A percentile compares a stretch with the other conserved stretches of the same genome.
Conservation (phyloP, 2,113 vertebrate genomes). For the Oreotrochilus melanogaster region DNA sequence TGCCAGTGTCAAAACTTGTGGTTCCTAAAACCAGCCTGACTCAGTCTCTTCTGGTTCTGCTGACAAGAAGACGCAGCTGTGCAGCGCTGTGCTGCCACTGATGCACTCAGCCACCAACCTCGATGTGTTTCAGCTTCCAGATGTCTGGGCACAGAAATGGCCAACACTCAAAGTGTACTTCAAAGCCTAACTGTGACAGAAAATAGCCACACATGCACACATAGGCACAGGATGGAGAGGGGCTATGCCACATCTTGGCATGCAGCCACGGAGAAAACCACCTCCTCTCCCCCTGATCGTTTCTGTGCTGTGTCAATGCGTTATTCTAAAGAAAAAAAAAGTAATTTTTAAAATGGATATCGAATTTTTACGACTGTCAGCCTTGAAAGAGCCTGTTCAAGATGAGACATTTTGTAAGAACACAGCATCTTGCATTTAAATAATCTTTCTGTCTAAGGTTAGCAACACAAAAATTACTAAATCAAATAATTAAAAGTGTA, state of each 20-base stretch:
- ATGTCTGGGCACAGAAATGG: background rate
- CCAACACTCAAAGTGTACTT: background rate
- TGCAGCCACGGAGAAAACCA: background rate
- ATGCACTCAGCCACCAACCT: background rate
- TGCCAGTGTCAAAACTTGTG: background rate
- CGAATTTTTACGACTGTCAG: background rate
- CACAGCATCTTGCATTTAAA: background rate
- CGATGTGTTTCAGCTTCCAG: background rate
- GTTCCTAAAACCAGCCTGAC: background rate
- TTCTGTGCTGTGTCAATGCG: background rate
- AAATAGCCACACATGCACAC: background rate
- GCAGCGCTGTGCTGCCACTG: rapidly evolving
- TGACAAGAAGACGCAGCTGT: rapidly evolving
- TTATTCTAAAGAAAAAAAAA: background rate
- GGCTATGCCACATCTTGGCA: background rate
- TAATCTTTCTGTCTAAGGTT: background rate
- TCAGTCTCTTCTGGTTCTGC: background rate
- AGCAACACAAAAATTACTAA: background rate
- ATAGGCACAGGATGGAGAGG: background rate
- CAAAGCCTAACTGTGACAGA: background rate
- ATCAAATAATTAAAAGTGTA: background rate
- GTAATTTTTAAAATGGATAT: background rate
- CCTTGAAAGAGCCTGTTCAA: background rate
- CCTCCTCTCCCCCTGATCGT: background rate
- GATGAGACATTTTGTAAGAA: background rate